Base-by-base conservation (phyloP, 2,113 vertebrate species). In the Grus americana region DNA sequence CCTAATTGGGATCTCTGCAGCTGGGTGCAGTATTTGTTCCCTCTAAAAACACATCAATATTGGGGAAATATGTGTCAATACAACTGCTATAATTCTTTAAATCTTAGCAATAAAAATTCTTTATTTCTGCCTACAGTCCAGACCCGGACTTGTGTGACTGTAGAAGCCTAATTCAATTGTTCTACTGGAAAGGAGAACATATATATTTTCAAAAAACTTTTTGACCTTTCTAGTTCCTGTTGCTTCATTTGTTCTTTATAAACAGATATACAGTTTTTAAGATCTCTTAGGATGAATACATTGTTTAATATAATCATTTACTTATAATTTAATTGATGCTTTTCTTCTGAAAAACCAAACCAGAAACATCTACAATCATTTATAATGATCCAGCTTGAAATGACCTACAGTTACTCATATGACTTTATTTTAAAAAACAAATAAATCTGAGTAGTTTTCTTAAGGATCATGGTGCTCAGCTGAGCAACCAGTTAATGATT, bases 401-500 rank as follows among this genome's bases (percentile, higher is more conserved):
- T 91, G 44, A 85, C 19, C 22, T 87, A 68, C 86, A 91, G 85
- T 94, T 93, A 71, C 38, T 70, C 27, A 81, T 29, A 40, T 50
- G 46, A 11, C 7, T 92, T 88, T 84, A 44, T 75, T 95, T 92
- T 65, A 19, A 38, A 93, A 92, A 95, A 68, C 27, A 91, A 95
- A 68, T 29, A 44, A 66, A 79, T 67, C 40, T 94, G 61, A 92
- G 32, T 67, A 92, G 42, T 78, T 96, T 34, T 89, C 57, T 71
- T 92, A 94, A 95, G 65, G 36, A 87, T 85, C 6, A 1, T 36
- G 75, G 46, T 88, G 13, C 90, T 54, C 11, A 29, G 38, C 1
- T 92, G 91, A 97, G 92, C 62, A 96, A 80, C 55, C 24, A 81
- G n/a, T 74, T 96, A 97, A 86, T 95, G 81, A 96, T 93, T 97